Evolutionary conservation across 1,140 invertebrate genomes (phyloP).

Genomic region (Steinernema feltiae): DNA sequence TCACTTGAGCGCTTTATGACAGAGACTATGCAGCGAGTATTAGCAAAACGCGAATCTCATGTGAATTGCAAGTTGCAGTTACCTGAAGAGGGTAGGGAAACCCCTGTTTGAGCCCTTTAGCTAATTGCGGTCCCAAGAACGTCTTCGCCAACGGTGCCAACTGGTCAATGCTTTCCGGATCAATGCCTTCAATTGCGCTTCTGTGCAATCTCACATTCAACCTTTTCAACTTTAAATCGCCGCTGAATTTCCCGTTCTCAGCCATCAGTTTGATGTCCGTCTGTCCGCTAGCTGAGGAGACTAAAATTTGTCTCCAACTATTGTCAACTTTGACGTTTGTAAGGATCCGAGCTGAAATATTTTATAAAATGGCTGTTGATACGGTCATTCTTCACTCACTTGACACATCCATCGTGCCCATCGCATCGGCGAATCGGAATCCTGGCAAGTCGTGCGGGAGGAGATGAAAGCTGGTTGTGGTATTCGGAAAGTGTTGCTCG

Average conservation of each 20-base stretch:
- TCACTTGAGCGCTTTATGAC: no score
- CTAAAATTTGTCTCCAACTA: constrained; percentile 45
- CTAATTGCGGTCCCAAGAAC: constrained; percentile 52
- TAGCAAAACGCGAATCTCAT: no score
- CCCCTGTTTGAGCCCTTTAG: constrained; percentile 51
- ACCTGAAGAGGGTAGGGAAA: constrained; percentile 53
- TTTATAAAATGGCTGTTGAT: neutral
- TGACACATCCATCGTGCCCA: constrained; percentile 48
- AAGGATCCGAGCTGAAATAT: constrained; percentile 49
- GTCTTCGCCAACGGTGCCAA: constrained; percentile 55
- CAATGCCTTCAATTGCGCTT: constrained; percentile 50
- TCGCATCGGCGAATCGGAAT: constrained; percentile 46
- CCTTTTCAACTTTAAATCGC: constrained; percentile 53
- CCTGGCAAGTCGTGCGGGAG: constrained; percentile 51
- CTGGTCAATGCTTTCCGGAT: constrained; percentile 50
- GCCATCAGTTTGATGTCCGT: constrained; percentile 51
- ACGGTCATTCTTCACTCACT: constrained; percentile 30
- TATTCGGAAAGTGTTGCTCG: constrained; percentile 48
- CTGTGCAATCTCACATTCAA: constrained; percentile 51
- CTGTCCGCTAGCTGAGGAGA: constrained; percentile 55
- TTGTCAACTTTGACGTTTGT: constrained; percentile 47
- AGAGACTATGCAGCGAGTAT: no score
- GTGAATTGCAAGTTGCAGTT: neutral
- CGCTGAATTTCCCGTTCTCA: constrained; percentile 45
- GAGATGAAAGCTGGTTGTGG: constrained; percentile 54